Evolutionary conservation across 2,888 invertebrate species (phyloP).

Genomic region (Lapara coniferarum): DNA sequence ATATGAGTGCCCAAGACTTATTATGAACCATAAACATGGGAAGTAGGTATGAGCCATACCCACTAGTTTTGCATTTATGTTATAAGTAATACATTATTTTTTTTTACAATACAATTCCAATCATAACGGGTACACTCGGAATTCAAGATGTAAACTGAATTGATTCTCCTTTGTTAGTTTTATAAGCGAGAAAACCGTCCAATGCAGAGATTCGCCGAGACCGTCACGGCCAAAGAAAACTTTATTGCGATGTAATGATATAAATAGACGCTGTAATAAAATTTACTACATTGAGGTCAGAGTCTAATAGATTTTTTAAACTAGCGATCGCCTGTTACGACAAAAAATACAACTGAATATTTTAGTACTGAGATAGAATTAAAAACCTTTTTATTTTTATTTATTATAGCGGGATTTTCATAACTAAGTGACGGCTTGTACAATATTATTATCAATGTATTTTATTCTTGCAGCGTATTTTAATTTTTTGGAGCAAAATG

Average conservation of each 20-base stretch:
- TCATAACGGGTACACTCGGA: background rate
- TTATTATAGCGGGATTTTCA: no score
- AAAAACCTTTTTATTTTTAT: no score
- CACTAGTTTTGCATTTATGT: no score
- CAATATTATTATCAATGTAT: no score
- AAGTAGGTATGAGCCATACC: no score
- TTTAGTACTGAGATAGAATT: background rate
- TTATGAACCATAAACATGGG: no score
- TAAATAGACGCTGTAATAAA: slow-evolving; percentile 3
- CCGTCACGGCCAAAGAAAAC: slow-evolving; percentile 1
- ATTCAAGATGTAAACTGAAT: background rate
- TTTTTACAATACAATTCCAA: background rate
- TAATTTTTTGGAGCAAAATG: no score
- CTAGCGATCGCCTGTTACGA: background rate
- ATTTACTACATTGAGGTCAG: background rate
- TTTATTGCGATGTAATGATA: background rate
- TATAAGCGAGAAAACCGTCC: slow-evolving; percentile 5
- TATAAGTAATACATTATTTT: background rate
- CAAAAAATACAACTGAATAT: background rate
- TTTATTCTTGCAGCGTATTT: no score
- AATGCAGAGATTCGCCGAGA: background rate
- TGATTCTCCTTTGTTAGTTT: background rate
- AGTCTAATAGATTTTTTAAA: background rate
- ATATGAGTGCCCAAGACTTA: no score
- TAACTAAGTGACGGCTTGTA: no score